phyloP scores from a whole-genome alignment of 1,140 invertebrate genomes.

The Macrobrachium rosenbergii region DNA sequence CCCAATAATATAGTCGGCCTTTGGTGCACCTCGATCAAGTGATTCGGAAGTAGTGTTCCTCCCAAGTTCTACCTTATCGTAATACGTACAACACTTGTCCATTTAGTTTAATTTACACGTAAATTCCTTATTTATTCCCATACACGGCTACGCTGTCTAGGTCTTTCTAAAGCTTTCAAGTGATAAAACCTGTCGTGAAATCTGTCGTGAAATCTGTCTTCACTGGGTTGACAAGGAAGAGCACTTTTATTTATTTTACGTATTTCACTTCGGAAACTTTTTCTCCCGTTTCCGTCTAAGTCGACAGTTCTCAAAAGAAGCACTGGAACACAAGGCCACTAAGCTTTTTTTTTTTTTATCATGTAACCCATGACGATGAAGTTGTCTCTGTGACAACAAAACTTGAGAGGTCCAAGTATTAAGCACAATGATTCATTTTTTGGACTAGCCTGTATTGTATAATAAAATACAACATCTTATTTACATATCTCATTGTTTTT shows the following conservation, averaged over 20 bases:
- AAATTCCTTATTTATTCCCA: constrained; percentile 23
- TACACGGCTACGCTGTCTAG: neutral
- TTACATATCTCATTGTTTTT: constrained; percentile 38
- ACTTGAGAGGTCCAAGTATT: constrained; percentile 39
- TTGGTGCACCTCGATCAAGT: constrained; percentile 1
- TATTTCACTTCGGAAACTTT: constrained; percentile 12
- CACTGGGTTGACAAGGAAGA: no score
- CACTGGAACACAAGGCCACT: constrained; percentile 61
- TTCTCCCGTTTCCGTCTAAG: neutral
- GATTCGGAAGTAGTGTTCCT: constrained; percentile 6
- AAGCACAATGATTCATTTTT: constrained; percentile 43
- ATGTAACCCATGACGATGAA: neutral
- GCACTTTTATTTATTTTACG: constrained; percentile 18
- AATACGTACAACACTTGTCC: constrained; percentile 4
- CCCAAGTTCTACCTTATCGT: no score
- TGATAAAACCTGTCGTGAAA: neutral
- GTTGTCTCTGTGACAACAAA: constrained; percentile 51
- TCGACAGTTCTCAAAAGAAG: constrained; percentile 31
- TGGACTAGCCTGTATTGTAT: constrained; percentile 55
- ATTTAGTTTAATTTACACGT: constrained; percentile 15
- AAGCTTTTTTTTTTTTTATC: constrained; percentile 28
- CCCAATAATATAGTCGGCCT: neutral
- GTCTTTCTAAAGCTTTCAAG: constrained; percentile 40
- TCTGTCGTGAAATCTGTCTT: no score
- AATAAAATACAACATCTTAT: constrained; percentile 62